Conservation (phyloP, 2,113 vertebrate species). For the Tragelaphus imberbis region DNA sequence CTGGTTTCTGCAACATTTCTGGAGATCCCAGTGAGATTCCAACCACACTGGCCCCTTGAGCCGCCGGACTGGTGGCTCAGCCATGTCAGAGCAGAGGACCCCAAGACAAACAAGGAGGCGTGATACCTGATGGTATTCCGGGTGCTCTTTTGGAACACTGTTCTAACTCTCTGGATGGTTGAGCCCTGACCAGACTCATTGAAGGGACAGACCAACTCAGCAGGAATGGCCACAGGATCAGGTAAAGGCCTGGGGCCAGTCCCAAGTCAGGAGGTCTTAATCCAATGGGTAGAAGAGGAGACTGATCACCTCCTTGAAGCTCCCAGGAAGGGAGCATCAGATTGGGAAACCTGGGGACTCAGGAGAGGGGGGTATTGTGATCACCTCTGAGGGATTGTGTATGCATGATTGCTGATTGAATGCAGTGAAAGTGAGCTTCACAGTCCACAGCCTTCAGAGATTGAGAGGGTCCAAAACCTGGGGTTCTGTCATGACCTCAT, state of each 20-base stretch:
- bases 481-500: fast-evolving
- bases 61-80: neutral
- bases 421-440: too few species aligned
- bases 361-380: neutral
- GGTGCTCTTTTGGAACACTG: too few species aligned
- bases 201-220: too few species aligned
- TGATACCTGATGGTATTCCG: neutral
- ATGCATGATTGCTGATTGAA: too few species aligned
- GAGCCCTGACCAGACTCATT: too few species aligned
- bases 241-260: neutral
- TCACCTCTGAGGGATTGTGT: neutral
- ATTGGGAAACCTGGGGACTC: neutral
- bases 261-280: too few species aligned
- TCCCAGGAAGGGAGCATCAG: neutral
- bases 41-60: neutral
- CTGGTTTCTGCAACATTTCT: neutral
- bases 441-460: neutral
- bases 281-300: too few species aligned
- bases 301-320: too few species aligned
- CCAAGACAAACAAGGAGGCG: neutral
- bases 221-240: neutral
- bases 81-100: neutral
- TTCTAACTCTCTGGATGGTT: too few species aligned
- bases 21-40: neutral
- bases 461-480: neutral